Evolutionary conservation across 2,888 invertebrate species (phyloP).

Genomic region (Camponotus fellah): DNA sequence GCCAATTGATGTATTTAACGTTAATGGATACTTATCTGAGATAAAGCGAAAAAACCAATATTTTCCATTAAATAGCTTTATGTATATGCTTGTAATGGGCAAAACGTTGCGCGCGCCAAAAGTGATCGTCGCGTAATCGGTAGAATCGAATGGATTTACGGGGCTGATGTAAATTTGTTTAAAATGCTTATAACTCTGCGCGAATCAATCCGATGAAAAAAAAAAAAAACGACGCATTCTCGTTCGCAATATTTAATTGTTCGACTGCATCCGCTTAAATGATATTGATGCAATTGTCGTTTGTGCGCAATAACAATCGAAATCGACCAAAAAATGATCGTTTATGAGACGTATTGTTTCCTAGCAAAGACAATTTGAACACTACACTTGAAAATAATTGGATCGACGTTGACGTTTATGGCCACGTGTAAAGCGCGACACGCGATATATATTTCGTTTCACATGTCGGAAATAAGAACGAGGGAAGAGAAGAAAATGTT

Average conservation of each 20-base stretch:
- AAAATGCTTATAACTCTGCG: constrained; percentile 41
- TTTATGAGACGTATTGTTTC: constrained; percentile 51
- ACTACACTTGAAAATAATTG: constrained; percentile 30
- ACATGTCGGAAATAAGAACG: neutral
- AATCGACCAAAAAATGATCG: constrained; percentile 36
- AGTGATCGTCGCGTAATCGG: constrained; percentile 24
- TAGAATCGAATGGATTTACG: constrained; percentile 24
- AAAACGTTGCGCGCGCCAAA: neutral
- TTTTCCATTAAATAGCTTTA: constrained; percentile 39
- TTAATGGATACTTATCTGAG: constrained; percentile 14
- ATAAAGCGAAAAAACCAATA: neutral
- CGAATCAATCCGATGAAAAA: constrained; percentile 56
- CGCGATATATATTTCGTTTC: constrained; percentile 9
- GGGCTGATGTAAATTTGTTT: constrained; percentile 22
- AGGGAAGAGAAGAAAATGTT: neutral
- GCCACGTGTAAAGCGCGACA: neutral
- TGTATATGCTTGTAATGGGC: neutral
- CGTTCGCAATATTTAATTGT: constrained; percentile 56
- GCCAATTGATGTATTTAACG: neutral
- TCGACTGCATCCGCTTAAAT: constrained; percentile 34
- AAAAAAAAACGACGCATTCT: constrained; percentile 58
- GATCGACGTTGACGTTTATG: constrained; percentile 6
- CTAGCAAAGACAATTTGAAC: constrained; percentile 41
- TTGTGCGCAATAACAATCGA: constrained; percentile 42
- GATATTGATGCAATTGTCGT: constrained; percentile 29